These are phyloP conservation scores for Phalacrocorax brasilianus DNA, from an alignment of 2,113 vertebrate genomes.

Conservation along the genomic window DNA sequence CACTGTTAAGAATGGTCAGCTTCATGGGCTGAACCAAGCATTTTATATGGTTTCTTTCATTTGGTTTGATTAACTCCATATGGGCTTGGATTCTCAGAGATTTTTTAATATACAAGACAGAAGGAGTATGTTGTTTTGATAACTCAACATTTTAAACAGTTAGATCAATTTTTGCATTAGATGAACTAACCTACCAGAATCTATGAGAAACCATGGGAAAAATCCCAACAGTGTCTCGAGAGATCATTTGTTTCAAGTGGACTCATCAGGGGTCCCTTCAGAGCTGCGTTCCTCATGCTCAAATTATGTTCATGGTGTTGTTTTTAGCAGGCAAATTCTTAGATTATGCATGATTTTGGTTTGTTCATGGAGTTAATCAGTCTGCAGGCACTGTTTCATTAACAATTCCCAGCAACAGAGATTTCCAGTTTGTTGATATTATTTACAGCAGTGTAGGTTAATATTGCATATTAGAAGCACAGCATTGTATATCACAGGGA, in stretches of 20 bases:
- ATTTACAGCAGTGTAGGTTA: slow-evolving; percentile 1
- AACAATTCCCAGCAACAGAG: neutral
- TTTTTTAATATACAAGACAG: neutral
- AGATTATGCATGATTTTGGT: neutral
- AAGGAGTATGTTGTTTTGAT: neutral
- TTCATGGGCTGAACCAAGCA: neutral
- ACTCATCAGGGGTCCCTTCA: neutral
- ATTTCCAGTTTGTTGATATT: slow-evolving; percentile 16
- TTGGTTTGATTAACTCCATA: neutral
- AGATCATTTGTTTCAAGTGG: slow-evolving; percentile 20
- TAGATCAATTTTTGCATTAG: neutral
- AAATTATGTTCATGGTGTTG: neutral
- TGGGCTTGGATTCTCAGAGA: neutral
- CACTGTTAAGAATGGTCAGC: neutral
- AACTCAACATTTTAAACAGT: neutral
- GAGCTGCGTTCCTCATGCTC: slow-evolving; percentile 5
- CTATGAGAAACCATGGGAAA: neutral
- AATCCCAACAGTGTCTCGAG: neutral
- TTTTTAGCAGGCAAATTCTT: slow-evolving; percentile 10
- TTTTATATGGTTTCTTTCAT: neutral
- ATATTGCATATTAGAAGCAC: neutral
- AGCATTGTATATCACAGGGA: neutral
- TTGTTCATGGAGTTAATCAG: slow-evolving; percentile 20
- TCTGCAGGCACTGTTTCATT: slow-evolving; percentile 1
- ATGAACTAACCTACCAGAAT: neutral